Percentiles rank a stretch among this genome's conserved stretches.
phyloP scores from a whole-genome alignment of 2,113 vertebrate species.

The Amazona vittata region DNA sequence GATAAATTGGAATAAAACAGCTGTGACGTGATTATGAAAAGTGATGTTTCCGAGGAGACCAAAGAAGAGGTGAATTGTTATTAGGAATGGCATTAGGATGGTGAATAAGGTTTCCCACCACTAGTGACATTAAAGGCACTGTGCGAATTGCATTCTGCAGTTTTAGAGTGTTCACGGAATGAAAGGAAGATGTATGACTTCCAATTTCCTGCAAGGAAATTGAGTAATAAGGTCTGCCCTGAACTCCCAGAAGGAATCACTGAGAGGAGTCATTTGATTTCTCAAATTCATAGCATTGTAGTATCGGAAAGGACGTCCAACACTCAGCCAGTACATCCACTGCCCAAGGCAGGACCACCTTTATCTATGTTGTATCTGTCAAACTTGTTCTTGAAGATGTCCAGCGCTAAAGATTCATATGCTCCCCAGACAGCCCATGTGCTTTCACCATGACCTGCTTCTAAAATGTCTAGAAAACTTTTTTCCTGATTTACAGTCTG shows the following conservation, averaged over 20 bases:
- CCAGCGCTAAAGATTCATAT: not conserved
- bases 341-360: not conserved
- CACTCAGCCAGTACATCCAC: not conserved
- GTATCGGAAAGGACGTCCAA: not conserved
- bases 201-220: slow-evolving; percentile 23
- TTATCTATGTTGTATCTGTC: not conserved
- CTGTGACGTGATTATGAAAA: not conserved
- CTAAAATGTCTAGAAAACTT: not conserved
- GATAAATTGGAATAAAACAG: not conserved
- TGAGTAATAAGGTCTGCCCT: not conserved
- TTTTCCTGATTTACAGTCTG: not conserved
- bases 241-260: not conserved
- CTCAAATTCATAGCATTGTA: not conserved
- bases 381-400: not conserved
- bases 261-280: not conserved
- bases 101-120: not conserved
- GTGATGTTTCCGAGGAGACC: not conserved
- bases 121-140: not conserved
- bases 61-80: not conserved
- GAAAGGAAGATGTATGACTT: slow-evolving; percentile 39
- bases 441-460: not conserved
- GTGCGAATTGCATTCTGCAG: not conserved
- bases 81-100: not conserved
- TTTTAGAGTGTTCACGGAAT: not conserved
- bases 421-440: not conserved